Conservation (phyloP, 2,888 invertebrate species). For the Lithophane semibrunnea region DNA sequence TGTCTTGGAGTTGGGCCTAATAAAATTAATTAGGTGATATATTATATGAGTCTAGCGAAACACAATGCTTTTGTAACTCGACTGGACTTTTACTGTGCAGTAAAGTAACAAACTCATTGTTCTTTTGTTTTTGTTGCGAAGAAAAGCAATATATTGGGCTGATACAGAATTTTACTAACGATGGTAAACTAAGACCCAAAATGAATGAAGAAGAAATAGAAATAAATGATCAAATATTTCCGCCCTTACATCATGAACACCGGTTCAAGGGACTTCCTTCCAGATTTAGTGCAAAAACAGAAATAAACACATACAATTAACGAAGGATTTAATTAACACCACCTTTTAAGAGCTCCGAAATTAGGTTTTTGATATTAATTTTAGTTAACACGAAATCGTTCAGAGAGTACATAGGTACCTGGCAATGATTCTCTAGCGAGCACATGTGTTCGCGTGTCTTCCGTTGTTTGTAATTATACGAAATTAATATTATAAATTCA, state of each 20-base stretch:
- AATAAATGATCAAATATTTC: not conserved
- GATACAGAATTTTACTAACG: too few relatives aligned
- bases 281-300: not conserved
- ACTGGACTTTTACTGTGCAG: constrained; percentile 39
- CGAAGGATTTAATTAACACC: constrained; percentile 45
- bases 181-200: too few relatives aligned
- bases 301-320: constrained; percentile 13
- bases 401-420: too few relatives aligned
- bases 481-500: constrained; percentile 35
- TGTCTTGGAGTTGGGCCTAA: constrained; percentile 37
- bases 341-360: constrained; percentile 30
- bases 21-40: constrained; percentile 57
- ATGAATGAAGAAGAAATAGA: too few relatives aligned
- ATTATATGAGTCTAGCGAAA: constrained; percentile 35
- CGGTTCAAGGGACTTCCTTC: not conserved
- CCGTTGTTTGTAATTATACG: not conserved
- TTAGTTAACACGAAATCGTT: too few relatives aligned
- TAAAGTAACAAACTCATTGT: constrained; percentile 30
- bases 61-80: constrained; percentile 10
- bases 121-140: constrained; percentile 28
- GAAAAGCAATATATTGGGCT: too few relatives aligned
- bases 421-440: too few relatives aligned
- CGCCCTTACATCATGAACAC: not conserved
- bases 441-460: too few relatives aligned
- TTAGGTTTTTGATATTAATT: constrained; percentile 24